Conservation (phyloP, 2,113 vertebrate genomes). For the Atherinomorus stipes region DNA sequence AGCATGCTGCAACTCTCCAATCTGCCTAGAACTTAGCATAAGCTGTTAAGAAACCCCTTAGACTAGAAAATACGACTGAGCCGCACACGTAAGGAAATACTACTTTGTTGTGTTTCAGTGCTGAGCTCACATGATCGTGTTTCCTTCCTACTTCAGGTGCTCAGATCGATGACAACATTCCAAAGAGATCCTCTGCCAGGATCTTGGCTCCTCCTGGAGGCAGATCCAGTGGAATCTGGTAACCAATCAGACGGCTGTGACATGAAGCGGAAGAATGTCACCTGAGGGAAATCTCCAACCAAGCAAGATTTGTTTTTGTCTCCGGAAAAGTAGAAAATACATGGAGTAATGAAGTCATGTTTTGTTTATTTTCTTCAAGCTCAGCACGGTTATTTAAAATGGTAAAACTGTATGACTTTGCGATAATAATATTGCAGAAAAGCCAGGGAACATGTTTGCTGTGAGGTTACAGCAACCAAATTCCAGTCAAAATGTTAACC, state of each 20-base stretch:
- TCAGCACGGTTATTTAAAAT: constrained; percentile 48
- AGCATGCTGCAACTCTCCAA: constrained; percentile 10
- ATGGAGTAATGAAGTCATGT: constrained; percentile 38
- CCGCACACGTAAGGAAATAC: neutral
- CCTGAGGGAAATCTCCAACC: constrained; percentile 36
- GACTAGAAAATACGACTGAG: constrained; percentile 15
- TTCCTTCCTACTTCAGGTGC: constrained; percentile 81
- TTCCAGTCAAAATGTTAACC: constrained; percentile 35
- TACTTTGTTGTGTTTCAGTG: constrained; percentile 45
- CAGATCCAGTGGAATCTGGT: constrained; percentile 95
- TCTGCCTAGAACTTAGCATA: neutral
- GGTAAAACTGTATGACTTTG: constrained; percentile 37
- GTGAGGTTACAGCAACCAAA: constrained; percentile 41
- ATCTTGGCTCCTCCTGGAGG: constrained; percentile 96
- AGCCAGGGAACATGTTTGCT: constrained; percentile 32
- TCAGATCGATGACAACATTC: constrained; percentile 94
- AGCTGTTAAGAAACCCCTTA: constrained; percentile 6
- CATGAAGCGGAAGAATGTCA: constrained; percentile 12
- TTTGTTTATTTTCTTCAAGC: constrained; percentile 47
- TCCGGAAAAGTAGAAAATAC: constrained; percentile 48
- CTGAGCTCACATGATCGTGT: neutral
- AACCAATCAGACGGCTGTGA: constrained; percentile 47
- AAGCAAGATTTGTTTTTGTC: constrained; percentile 47
- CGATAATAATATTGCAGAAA: constrained; percentile 38
- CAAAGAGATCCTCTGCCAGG: constrained; percentile 94